These are phyloP conservation scores for Danionella dracula DNA, from an alignment of 2,797 vertebrate species.

Conservation along the genomic window DNA sequence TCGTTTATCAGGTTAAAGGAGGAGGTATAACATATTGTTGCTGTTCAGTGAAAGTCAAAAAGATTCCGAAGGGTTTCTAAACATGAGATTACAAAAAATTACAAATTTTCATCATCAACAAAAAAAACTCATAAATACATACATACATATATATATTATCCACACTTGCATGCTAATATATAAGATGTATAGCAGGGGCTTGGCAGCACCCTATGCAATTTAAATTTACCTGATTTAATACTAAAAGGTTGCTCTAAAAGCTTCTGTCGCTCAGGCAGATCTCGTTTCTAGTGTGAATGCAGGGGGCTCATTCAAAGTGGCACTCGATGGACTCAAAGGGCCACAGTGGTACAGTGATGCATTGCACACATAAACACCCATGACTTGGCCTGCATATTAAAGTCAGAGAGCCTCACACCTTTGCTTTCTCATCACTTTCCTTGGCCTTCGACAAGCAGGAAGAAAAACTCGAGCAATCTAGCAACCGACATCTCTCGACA, in stretches of 20 bases:
- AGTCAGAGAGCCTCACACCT: conserved; percentile 25
- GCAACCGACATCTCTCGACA: not conserved
- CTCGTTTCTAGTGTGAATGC: conserved; percentile 54
- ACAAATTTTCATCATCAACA: too few species aligned
- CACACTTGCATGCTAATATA: too few species aligned
- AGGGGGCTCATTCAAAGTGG: conserved; percentile 59
- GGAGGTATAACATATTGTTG: too few species aligned
- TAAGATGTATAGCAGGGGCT: too few species aligned
- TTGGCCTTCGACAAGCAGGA: conserved; percentile 23
- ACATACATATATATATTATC: too few species aligned
- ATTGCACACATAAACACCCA: conserved; percentile 49
- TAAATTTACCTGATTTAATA: conserved; percentile 55
- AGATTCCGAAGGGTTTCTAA: too few species aligned
- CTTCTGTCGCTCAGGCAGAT: conserved; percentile 57
- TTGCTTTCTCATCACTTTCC: conserved; percentile 42
- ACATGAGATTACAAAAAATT: too few species aligned
- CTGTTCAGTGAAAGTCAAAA: too few species aligned
- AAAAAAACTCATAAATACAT: too few species aligned
- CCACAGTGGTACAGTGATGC: conserved; percentile 50
- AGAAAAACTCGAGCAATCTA: conserved; percentile 34
- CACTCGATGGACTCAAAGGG: conserved; percentile 61
- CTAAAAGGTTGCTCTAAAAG: conserved; percentile 51
- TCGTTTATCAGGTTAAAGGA: too few species aligned
- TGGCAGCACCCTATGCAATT: not conserved
- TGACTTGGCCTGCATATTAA: conserved; percentile 52